Percentiles rank a stretch among this genome's conserved stretches.
Conservation (phyloP, 1,140 invertebrate species). For the Aphis craccivora region DNA sequence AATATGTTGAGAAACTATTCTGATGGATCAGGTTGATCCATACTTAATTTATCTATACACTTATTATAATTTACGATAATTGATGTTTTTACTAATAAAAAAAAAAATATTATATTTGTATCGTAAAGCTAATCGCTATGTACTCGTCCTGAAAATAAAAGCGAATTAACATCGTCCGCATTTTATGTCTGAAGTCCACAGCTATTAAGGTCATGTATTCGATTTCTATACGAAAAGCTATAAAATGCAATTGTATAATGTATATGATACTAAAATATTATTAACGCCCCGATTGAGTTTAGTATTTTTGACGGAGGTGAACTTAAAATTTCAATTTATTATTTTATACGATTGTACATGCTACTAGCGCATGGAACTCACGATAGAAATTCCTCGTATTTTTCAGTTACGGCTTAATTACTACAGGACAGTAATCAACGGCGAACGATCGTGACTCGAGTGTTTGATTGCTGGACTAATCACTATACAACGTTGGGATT, state of each 20-base stretch:
- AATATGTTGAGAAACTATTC: not conserved
- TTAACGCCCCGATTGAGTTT: not conserved
- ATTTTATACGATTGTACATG: not conserved
- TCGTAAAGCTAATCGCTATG: not conserved
- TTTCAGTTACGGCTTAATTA: not conserved
- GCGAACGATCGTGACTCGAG: not conserved
- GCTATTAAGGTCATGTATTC: not conserved
- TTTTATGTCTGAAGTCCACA: not conserved
- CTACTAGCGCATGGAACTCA: too few species aligned
- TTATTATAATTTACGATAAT: not conserved
- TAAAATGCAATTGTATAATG: not conserved
- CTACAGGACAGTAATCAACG: not conserved
- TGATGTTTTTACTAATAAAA: not conserved
- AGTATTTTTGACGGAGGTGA: not conserved
- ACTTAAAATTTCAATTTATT: not conserved
- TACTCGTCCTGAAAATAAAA: not conserved
- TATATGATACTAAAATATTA: not conserved
- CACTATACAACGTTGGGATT: not conserved
- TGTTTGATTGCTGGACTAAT: not conserved
- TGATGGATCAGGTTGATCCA: not conserved
- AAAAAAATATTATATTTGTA: not conserved
- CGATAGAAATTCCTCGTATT: not conserved
- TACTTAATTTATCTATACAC: not conserved
- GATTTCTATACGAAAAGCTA: not conserved
- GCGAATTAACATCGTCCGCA: not conserved